Conservation (phyloP, 2,888 invertebrate species). For the Polydesmus complanatus region DNA sequence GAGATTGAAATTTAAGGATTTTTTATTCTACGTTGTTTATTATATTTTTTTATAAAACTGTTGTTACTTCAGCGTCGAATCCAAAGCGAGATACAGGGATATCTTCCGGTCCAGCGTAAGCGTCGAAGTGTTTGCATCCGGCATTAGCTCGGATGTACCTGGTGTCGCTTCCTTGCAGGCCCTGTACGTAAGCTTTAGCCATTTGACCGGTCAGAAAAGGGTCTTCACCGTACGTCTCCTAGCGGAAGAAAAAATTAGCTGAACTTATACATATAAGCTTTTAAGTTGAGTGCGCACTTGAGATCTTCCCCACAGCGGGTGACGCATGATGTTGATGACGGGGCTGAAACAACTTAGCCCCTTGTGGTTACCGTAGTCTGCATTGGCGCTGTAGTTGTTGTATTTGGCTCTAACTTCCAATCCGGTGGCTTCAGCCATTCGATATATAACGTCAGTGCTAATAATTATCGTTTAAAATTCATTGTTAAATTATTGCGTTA, state of each 20-base stretch:
- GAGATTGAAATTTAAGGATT: too few species aligned
- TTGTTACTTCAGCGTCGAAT: conserved; percentile 9
- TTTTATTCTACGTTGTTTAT: too few species aligned
- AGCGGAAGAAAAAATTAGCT: not conserved
- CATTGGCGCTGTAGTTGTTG: conserved; percentile 3
- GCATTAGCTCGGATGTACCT: conserved; percentile 9
- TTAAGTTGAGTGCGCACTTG: not conserved
- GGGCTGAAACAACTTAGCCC: conserved; percentile 16
- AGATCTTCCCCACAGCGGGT: conserved; percentile 15
- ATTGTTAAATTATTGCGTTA: not conserved
- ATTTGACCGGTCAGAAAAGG: conserved; percentile 9
- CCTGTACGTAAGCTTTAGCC: not conserved
- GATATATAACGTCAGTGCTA: conserved; percentile 1
- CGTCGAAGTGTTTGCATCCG: too few species aligned
- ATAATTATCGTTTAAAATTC: not conserved
- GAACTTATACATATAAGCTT: not conserved
- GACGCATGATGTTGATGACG: too few species aligned
- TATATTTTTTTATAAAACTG: not conserved
- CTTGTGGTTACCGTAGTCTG: conserved; percentile 13
- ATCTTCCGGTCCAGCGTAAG: conserved; percentile 12
- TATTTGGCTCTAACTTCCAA: conserved; percentile 11
- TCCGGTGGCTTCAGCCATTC: conserved; percentile 12
- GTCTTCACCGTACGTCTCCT: conserved; percentile 14
- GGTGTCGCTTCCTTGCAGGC: conserved; percentile 10
- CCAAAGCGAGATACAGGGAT: conserved; percentile 4